These are phyloP conservation scores for Liodrosophila aerea DNA, from an alignment of 2,888 invertebrate genomes.

Conservation along the genomic window DNA sequence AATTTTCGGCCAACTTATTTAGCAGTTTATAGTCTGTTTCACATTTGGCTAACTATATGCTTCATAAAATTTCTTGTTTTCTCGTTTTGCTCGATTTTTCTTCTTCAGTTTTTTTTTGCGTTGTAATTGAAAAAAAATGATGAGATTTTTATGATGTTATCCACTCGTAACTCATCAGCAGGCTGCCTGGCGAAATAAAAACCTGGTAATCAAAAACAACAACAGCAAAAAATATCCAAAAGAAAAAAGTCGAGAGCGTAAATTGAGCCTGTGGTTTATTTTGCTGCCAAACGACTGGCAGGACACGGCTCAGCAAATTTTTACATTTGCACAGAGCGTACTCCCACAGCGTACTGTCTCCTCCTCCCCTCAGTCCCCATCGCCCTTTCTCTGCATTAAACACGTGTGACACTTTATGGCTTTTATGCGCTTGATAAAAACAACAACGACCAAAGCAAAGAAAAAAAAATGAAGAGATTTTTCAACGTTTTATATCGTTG, in stretches of 20 bases:
- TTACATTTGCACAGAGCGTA: conserved; percentile 31
- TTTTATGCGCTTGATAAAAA: conserved; percentile 45
- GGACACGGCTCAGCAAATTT: conserved; percentile 35
- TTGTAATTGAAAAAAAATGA: conserved; percentile 65
- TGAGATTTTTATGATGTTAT: conserved; percentile 71
- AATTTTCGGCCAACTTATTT: conserved; percentile 46
- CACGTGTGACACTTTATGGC: conserved; percentile 62
- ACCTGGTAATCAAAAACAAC: conserved; percentile 56
- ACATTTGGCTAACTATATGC: conserved; percentile 54
- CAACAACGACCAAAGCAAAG: background rate
- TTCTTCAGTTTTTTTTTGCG: conserved; percentile 34
- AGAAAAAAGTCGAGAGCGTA: conserved; percentile 29
- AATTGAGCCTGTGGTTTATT: conserved; percentile 64
- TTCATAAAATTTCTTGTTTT: conserved; percentile 20
- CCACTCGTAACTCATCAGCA: conserved; percentile 55
- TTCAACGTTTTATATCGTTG: conserved; percentile 28
- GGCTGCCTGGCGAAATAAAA: conserved; percentile 51
- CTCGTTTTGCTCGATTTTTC: conserved; percentile 9
- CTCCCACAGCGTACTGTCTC: conserved; percentile 22
- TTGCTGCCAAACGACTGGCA: conserved; percentile 35
- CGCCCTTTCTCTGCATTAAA: conserved; percentile 13
- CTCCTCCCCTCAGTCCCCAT: background rate
- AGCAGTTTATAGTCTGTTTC: conserved; percentile 56
- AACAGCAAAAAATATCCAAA: background rate
- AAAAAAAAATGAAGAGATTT: conserved; percentile 14